Evolutionary conservation across 1,140 invertebrate genomes (phyloP), one percentile per base, ranked within the genome.

Genomic region (Delia radicum): DNA sequence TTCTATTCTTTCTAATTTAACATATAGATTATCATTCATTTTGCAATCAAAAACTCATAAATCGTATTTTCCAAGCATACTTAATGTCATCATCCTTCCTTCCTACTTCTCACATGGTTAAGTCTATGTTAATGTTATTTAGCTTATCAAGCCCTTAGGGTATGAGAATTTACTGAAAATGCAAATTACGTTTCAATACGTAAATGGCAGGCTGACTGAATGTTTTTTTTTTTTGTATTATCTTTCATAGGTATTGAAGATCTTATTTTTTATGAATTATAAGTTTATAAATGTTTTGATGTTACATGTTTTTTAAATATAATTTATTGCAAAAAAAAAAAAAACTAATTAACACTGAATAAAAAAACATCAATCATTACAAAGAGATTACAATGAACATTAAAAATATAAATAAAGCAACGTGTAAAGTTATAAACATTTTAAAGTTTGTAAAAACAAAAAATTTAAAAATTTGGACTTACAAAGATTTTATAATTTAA

Each of bases 31-130:
- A 69, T 69, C 65, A 69, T 69, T 33, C 29, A 69, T 37, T 55
- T 69, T 69, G 65, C 65, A 69, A 69, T 69, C 65, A 69, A 69
- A 69, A 69, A 24, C 29, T 24, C 65, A 69, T 69, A 69, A 69
- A 69, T 69, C 29, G 65, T 69, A 21, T 69, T 33, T n/a, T n/a
- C n/a, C 24, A 69, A 33, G 65, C 26, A 33, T 37, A 31, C 65
- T 69, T 37, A 15, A 21, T 33, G 29, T 69, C 65, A 33, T 69
- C 18, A 28, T 21, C 12, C 65, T 69, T 33, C n/a, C 7, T 69
- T 0, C n/a, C 37, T 42, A 10, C 37, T 42, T 10, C n/a, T n/a
- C n/a, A n/a, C n/a, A n/a, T n/a, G n/a, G n/a, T n/a, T n/a, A n/a
- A n/a, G n/a, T n/a, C n/a, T n/a, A n/a, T n/a, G n/a, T n/a, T n/a